Evolutionary conservation across 64 coral and sea anemone species (phyloP), one percentile per base, ranked within the genome.

Genomic region (Stichodactyla helianthus): DNA sequence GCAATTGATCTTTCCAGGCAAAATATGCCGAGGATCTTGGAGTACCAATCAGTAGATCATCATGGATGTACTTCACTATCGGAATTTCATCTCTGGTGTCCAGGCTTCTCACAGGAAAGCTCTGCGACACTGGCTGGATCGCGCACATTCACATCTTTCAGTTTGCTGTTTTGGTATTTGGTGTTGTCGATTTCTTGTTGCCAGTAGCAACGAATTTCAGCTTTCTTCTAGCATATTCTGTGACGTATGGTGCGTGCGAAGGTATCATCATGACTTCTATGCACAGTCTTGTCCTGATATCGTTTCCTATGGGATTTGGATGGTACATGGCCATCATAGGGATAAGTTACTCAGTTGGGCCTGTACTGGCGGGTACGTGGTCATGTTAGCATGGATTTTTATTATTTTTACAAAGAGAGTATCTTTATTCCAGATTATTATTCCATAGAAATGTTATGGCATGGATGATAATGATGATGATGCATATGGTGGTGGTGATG

Each of bases 11-110:
- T 64, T 55, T 58, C 59, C 22, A 84, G 83, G 83, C 83, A 20
- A 55, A 62, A 58, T 84, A 84, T 19, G 54, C 54, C 6, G 54
- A 35, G 5, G 83, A 84, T 20, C 83, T 84, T 61, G 83, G 83
- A 84, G 26, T 84, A 31, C 83, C 83, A 59, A 25, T 51, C 22
- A 59, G 20, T 7, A 0, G 83, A 6, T 84, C 83, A 35, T 84
- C 83, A 20, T 84, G 83, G 83, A 57, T 84, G n/a, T 84, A 84
- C 55, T 84, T 60, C 55, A 7, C 59, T 6, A 84, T 84, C 10
- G 83, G 55, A 4, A 27, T 59, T 57, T 9, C 53, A 50, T 84
- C 83, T 53, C 25, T 84, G 7, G 19, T 84, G 10, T 84, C 55
- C n/a, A 84, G 83, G 55, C 16, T 84, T 23, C 83, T 84, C 5